Percentiles rank a stretch among this genome's conserved stretches.
Conservation (phyloP, 1,140 invertebrate species). For the Watersipora subatra region DNA sequence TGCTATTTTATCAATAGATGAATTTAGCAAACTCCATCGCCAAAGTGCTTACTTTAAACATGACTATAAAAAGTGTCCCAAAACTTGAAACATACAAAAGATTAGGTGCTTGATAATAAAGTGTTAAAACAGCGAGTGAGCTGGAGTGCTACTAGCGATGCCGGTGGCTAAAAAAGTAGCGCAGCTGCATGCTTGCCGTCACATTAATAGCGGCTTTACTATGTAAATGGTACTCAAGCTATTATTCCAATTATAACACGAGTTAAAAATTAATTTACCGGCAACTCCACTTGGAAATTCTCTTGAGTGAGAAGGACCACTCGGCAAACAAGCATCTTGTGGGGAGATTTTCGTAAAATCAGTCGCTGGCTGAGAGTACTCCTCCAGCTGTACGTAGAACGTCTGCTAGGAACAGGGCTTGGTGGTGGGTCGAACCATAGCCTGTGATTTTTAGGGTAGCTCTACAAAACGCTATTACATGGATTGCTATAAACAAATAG, state of each 20-base stretch:
- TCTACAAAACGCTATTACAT: too few species aligned
- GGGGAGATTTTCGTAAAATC: background rate
- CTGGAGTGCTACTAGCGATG: background rate
- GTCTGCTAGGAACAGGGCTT: too few species aligned
- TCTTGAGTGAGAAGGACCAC: background rate
- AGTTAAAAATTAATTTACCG: background rate
- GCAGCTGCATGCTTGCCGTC: background rate
- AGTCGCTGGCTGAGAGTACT: background rate
- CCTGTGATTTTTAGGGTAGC: too few species aligned
- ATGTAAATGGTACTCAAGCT: background rate
- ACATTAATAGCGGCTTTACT: background rate
- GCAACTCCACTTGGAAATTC: background rate
- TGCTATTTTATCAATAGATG: too few species aligned
- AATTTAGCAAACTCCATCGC: too few species aligned
- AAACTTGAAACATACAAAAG: background rate
- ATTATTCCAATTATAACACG: background rate
- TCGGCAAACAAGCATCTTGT: conserved; percentile 1
- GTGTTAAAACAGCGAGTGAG: background rate
- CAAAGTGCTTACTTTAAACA: too few species aligned
- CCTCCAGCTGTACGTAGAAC: too few species aligned
- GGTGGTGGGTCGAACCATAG: too few species aligned
- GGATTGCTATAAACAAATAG: too few species aligned
- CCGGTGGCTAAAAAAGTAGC: background rate
- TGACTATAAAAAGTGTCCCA: too few species aligned
- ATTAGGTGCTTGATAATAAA: background rate